Conservation (phyloP, 2,888 invertebrate genomes). For the Abscondita cerata region DNA sequence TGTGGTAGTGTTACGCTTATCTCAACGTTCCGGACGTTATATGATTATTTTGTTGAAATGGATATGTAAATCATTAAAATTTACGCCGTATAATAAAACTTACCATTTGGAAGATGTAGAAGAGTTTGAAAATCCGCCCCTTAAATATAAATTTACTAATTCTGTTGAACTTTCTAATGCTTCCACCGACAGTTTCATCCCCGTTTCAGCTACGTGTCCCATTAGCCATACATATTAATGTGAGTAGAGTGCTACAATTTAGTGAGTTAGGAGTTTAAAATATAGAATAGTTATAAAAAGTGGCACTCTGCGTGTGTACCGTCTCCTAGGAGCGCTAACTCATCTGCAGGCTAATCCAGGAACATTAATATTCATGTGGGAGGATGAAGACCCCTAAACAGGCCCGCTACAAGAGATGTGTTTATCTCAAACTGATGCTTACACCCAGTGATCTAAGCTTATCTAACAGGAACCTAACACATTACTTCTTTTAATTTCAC, state of each 20-base stretch:
- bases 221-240: conserved; percentile 41
- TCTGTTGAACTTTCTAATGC: conserved; percentile 25
- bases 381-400: conserved; percentile 49
- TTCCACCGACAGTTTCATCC: conserved; percentile 22
- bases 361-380: conserved; percentile 54
- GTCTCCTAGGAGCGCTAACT: conserved; percentile 45
- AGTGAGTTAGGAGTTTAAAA: conserved; percentile 43
- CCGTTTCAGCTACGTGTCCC: conserved; percentile 26
- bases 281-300: conserved; percentile 46
- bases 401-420: conserved; percentile 44
- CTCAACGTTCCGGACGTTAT: conserved; percentile 18
- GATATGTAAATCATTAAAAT: conserved; percentile 19
- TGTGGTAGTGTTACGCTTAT: conserved; percentile 22
- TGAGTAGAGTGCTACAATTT: conserved; percentile 43
- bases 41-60: conserved; percentile 23
- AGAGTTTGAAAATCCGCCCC: conserved; percentile 1
- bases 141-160: conserved; percentile 22
- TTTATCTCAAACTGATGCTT: conserved; percentile 30
- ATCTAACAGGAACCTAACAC: conserved; percentile 7
- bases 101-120: background rate
- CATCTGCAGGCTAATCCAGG: conserved; percentile 51
- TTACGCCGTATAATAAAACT: conserved; percentile 3
- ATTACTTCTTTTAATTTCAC: too few species aligned
- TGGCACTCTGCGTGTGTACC: conserved; percentile 42
- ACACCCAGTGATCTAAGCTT: conserved; percentile 24